Evolutionary conservation across 1,140 invertebrate species (phyloP), one percentile per base, ranked within the genome.

Genomic region (Saccostrea glomerata): DNA sequence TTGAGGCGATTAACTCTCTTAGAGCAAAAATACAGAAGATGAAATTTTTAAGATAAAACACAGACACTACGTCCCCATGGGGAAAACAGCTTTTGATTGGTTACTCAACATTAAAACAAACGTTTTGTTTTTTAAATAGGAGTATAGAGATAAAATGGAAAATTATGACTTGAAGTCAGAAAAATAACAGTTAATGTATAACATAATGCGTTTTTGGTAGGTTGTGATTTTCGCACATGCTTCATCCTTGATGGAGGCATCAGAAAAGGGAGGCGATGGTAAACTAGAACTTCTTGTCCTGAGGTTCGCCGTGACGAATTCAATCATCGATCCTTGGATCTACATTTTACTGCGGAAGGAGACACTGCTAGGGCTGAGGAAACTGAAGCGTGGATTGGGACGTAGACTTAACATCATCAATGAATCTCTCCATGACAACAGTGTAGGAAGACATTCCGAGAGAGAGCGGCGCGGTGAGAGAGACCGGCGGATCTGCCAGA

Each of bases 261-360:
- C 25, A 30, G 70, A 36, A 1, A 20, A 66, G 23, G 60, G 60
- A n/a, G 25, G 70, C 25, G 82, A 84, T 23, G 82, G 82, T 23
- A 36, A 36, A 9, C 40, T 84, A n/a, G 82, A 84, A 12, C 82
- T 84, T 15, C n/a, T 84, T 5, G 82, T 84, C 30, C 82, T 84
- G 82, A n/a, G 82, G 47, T 55, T 84, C 11, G 82, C 82, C 0
- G 82, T 84, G 6, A 84, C 40, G 11, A 84, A 84, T 7, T 84
- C 82, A 7, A 56, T 84, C 15, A 40, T 84, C 11, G 82, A 84
- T 25, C 82, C 82, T 9, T 84, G 82, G 82, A 84, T 84, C 40
- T 84, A 84, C 54, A 84, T 84, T 55, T 20, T 84, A 6, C 82
- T 84, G 40, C 4, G 82, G 40, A 84, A 84, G 54, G 82, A 84